Evolutionary conservation across 2,797 vertebrate genomes (phyloP).

Genomic region (Pantherophis vulpinus): DNA sequence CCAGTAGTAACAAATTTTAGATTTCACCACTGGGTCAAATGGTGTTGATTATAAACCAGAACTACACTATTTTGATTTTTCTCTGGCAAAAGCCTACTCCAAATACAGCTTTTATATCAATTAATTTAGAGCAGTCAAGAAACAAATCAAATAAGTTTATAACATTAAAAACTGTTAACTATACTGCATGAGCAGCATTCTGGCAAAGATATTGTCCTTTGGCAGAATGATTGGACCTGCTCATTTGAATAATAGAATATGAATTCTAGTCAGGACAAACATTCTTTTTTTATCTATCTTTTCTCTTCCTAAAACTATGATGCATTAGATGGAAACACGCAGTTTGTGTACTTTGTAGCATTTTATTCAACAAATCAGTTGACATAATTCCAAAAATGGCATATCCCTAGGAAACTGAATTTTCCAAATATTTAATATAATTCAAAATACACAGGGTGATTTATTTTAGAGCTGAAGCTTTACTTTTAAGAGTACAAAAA

Average conservation of each 20-base stretch:
- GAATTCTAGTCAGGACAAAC: background rate
- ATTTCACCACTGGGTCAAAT: background rate
- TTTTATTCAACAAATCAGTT: background rate
- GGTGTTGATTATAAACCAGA: background rate
- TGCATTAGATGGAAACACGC: background rate
- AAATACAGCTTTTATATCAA: conserved; percentile 11
- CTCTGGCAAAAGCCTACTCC: background rate
- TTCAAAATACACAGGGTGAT: background rate
- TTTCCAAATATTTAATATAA: background rate
- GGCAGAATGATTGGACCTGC: background rate
- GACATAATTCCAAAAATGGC: background rate
- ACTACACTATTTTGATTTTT: background rate
- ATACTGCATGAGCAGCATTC: background rate
- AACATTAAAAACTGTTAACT: background rate
- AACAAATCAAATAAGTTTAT: conserved; percentile 6
- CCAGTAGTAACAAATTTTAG: too few species aligned
- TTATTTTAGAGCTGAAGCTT: background rate
- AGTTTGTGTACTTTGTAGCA: background rate
- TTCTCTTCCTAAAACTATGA: background rate
- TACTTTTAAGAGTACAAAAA: background rate
- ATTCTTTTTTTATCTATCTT: background rate
- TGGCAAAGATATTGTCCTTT: background rate
- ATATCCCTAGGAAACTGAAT: background rate
- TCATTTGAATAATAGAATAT: conserved; percentile 2
- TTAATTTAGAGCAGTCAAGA: background rate